Evolutionary conservation across 2,888 invertebrate species (phyloP).

Genomic region (Eupithecia subumbrata): DNA sequence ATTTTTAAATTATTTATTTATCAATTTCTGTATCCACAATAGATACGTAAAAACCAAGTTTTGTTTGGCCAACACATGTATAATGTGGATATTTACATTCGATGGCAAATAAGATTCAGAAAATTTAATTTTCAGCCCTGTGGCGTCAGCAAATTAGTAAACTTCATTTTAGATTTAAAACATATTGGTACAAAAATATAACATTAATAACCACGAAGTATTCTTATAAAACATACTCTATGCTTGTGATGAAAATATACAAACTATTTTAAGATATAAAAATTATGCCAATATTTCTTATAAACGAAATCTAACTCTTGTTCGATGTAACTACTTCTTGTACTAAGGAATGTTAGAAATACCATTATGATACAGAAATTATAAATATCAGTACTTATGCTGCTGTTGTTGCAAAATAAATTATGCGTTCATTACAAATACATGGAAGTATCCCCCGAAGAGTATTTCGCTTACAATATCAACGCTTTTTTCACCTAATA

Average conservation of each 20-base stretch:
- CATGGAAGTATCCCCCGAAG: constrained; percentile 48
- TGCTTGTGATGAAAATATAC: constrained; percentile 61
- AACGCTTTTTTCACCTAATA: constrained; percentile 56
- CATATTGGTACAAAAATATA: constrained; percentile 64
- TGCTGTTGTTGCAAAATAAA: constrained; percentile 72
- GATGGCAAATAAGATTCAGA: constrained; percentile 48
- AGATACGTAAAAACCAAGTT: constrained; percentile 72
- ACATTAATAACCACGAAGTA: constrained; percentile 53
- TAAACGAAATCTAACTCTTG: constrained; percentile 59
- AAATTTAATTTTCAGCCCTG: constrained; percentile 55
- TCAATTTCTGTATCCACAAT: constrained; percentile 84
- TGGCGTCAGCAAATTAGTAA: constrained; percentile 37
- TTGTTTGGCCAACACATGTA: constrained; percentile 68
- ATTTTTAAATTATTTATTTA: constrained; percentile 76
- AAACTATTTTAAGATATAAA: constrained; percentile 52
- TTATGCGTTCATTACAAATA: constrained; percentile 67
- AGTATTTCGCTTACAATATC: constrained; percentile 65
- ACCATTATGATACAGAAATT: constrained; percentile 83
- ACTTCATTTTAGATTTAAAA: constrained; percentile 45
- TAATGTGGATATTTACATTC: constrained; percentile 64
- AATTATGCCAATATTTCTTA: constrained; percentile 52
- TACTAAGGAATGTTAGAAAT: constrained; percentile 67
- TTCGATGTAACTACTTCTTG: constrained; percentile 68
- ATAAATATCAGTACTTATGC: constrained; percentile 72
- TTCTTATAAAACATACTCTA: constrained; percentile 54